Base-by-base conservation (phyloP, 2,888 invertebrate species). In the Strigamia maritima region DNA sequence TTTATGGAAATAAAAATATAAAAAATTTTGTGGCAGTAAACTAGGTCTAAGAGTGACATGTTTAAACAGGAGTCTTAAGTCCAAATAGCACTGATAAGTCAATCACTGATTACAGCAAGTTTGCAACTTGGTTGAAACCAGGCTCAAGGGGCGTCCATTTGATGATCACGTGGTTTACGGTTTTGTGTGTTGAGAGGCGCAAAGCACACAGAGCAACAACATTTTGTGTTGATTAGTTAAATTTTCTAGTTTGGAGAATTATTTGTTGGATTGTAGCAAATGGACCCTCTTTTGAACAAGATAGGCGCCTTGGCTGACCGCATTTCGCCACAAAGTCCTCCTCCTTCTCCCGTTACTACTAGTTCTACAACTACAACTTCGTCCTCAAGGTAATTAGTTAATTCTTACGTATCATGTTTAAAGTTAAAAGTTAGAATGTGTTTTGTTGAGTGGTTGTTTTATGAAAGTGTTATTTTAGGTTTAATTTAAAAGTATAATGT, bases 1-100 rank as follows among this genome's bases (percentile, higher is more conserved):
- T 54, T 8, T 60, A 60, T 70, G 54, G 19, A 54, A 70, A 70
- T 28, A 70, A 70, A 70, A 70, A 70, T 70, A 70, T 70, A 24
- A 16, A 26, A 14, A 16, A 70, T 2, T 65, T 26, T 70, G 24
- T 28, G 14, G 24, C 4, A 16, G 28, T 70, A 28, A 28, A 70
- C 28, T 28, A 70, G 70, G 70, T 14, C 70, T 70, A 70, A 19
- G 70, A 28, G 70, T 70, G 70, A 70, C 70, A 70, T 28, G 70
- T 70, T 70, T 70, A 70, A 70, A 70, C 70, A 70, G 70, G 70
- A 70, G 70, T 70, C 70, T 70, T 12, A 70, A 70, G 70, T 70
- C 70, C 70, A 70, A 70, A 70, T 70, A 70, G 70, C 70, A 70
- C 70, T 70, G 70, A 70, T 70, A 70, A 70, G 70, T 70, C 70